Conservation (phyloP, 2,113 vertebrate genomes). For the Dipodomys merriami region DNA sequence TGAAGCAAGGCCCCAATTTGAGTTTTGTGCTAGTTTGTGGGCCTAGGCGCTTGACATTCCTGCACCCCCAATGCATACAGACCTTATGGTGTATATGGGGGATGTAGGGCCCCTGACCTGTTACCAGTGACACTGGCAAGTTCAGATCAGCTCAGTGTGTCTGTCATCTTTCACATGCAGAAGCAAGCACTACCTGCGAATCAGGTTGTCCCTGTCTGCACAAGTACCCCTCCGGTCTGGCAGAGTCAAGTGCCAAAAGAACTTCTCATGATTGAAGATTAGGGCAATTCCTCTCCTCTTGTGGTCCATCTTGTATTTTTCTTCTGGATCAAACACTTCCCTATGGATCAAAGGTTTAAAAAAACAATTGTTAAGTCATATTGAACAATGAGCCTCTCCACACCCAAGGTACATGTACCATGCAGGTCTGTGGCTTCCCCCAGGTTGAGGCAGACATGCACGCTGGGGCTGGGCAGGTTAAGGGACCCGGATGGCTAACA, state of each 20-base stretch:
- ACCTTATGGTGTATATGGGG: no score
- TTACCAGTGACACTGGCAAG: neutral
- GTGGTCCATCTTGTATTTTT: constrained; percentile 94
- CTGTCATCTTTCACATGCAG: neutral
- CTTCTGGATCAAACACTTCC: constrained; percentile 85
- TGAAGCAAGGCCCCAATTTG: neutral
- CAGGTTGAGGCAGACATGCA: no score
- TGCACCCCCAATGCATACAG: no score
- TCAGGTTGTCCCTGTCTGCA: constrained; percentile 89
- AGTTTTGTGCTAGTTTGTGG: neutral
- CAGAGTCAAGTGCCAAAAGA: constrained; percentile 90
- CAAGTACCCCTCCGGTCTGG: constrained; percentile 87
- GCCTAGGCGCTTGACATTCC: neutral
- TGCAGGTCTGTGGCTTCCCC: neutral
- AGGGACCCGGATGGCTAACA: neutral
- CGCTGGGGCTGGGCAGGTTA: accelerated
- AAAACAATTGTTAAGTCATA: neutral
- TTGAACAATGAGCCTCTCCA: neutral
- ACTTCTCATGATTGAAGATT: constrained; percentile 96
- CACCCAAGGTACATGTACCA: neutral
- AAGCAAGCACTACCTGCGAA: constrained; percentile 85
- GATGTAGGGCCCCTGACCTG: neutral
- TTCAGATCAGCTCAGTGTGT: neutral
- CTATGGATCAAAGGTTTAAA: constrained; percentile 65
- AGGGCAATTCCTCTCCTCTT: constrained; percentile 91